A percentile compares a stretch with the other conserved stretches of the same genome.
Evolutionary conservation across 2,797 vertebrate genomes (phyloP).

Genomic region (Trachurus trachurus): DNA sequence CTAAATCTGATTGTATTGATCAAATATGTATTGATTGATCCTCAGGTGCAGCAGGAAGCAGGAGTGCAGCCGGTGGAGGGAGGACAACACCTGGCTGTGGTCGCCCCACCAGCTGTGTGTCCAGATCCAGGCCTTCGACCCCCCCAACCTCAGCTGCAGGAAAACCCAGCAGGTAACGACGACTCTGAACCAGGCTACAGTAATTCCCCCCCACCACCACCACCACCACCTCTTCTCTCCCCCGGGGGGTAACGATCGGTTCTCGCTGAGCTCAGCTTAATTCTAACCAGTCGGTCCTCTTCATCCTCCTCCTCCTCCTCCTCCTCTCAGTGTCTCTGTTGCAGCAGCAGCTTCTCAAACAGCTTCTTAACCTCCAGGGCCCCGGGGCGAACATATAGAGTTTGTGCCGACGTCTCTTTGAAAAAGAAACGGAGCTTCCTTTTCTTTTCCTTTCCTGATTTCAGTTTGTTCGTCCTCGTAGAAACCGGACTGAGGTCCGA

Average conservation of each 20-base stretch:
- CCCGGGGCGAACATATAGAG: not conserved
- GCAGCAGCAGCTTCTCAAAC: slow-evolving; percentile 47
- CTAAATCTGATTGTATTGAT: too few species aligned
- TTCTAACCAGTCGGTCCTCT: slow-evolving; percentile 20
- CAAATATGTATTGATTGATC: not conserved
- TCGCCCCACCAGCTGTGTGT: slow-evolving; percentile 90
- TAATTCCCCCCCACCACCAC: too few species aligned
- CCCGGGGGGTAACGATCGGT: slow-evolving; percentile 17
- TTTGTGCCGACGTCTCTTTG: slow-evolving; percentile 41
- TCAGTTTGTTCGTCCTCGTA: too few species aligned
- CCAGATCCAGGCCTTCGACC: slow-evolving; percentile 84
- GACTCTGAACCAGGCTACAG: too few species aligned
- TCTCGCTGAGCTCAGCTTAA: slow-evolving; percentile 43
- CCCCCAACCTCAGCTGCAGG: slow-evolving; percentile 91
- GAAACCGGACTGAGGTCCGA: too few species aligned
- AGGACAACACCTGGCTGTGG: slow-evolving; percentile 93
- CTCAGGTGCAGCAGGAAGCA: slow-evolving; percentile 90
- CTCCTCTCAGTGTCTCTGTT: not conserved
- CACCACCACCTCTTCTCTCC: too few species aligned
- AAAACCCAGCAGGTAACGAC: slow-evolving; percentile 74
- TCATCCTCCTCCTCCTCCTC: not conserved
- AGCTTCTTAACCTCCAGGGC: slow-evolving; percentile 25
- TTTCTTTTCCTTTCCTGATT: too few species aligned
- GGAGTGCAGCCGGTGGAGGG: slow-evolving; percentile 85
- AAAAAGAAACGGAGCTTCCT: slow-evolving; percentile 5